A percentile compares a stretch with the other conserved stretches of the same genome.
Evolutionary conservation across 2,113 vertebrate genomes (phyloP).

Genomic region (Procavia capensis): DNA sequence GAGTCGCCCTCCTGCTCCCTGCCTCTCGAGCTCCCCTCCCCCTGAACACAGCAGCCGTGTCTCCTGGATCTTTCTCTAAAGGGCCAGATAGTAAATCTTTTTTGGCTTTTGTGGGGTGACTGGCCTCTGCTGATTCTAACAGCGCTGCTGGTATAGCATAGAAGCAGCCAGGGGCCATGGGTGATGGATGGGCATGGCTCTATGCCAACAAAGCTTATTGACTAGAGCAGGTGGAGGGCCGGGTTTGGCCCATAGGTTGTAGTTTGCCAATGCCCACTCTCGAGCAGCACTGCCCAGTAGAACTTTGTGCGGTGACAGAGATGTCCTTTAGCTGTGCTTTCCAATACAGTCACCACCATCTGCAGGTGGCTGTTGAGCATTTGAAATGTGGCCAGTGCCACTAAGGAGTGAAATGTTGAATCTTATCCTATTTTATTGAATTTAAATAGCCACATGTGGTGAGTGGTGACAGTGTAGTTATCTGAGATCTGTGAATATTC

Average conservation of each 20-base stretch:
- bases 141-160: accelerated
- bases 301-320: neutral
- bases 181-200: neutral
- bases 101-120: accelerated
- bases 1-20: neutral
- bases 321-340: neutral
- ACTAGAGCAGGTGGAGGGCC: neutral
- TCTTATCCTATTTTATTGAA: neutral
- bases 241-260: neutral
- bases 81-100: neutral
- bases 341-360: neutral
- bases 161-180: neutral
- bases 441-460: neutral
- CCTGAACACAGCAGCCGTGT: neutral
- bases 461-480: accelerated
- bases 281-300: accelerated
- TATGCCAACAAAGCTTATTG: slow-evolving; percentile 62
- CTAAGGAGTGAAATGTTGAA: neutral
- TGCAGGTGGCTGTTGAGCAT: accelerated
- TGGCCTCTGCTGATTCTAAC: neutral
- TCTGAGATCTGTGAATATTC: neutral
- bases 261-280: neutral
- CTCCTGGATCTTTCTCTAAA: neutral
- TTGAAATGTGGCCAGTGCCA: neutral
- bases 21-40: neutral